Conservation (phyloP, 2,888 invertebrate genomes). For the Callinectes sapidus region DNA sequence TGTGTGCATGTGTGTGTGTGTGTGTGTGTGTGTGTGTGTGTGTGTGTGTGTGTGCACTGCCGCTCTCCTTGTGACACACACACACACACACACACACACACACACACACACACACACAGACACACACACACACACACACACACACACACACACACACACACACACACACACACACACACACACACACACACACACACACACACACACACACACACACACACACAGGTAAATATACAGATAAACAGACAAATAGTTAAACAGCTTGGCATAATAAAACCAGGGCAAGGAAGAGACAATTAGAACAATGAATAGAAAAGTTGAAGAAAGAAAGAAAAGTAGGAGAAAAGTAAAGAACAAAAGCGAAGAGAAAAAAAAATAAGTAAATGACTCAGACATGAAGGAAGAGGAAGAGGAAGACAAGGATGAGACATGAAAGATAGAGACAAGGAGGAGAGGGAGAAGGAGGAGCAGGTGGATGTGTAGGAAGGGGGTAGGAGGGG, state of each 20-base stretch:
- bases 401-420: neutral
- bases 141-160: neutral
- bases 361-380: neutral
- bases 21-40: neutral
- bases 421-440: neutral
- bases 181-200: neutral
- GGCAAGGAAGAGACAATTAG: neutral
- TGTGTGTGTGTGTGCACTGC: too few species aligned
- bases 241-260: neutral
- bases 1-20: neutral
- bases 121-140: constrained; percentile 11
- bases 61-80: too few species aligned
- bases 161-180: neutral
- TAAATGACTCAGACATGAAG: neutral
- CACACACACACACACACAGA: too few species aligned
- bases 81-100: too few species aligned
- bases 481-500: neutral
- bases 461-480: neutral
- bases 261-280: neutral
- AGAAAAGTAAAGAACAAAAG: neutral
- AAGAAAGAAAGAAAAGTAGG: neutral
- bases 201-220: neutral
- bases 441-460: neutral
- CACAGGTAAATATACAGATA: neutral
- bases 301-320: neutral